Conservation (phyloP, 1,140 invertebrate genomes). For the Acyrthosiphon pisum region DNA sequence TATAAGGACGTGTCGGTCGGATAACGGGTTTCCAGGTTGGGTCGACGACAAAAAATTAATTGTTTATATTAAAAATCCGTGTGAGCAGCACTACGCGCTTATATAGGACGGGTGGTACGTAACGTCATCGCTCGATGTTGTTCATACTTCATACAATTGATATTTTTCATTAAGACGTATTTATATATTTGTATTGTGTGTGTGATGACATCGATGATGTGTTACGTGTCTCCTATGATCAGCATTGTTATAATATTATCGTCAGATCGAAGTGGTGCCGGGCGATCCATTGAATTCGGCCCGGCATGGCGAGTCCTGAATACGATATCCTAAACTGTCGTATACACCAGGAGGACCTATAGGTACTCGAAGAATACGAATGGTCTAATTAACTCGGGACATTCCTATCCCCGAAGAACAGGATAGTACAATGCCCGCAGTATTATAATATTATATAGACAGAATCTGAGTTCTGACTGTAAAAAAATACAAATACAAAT, state of each 20-base stretch:
- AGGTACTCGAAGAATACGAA: constrained; percentile 11
- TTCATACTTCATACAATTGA: not conserved
- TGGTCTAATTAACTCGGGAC: constrained; percentile 32
- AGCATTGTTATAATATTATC: not conserved
- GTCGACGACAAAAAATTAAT: not conserved
- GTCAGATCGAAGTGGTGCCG: not conserved
- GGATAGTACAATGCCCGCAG: not conserved
- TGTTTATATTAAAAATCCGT: not conserved
- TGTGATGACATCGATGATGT: not conserved
- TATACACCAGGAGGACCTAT: not conserved
- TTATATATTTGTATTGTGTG: not conserved
- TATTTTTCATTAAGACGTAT: not conserved
- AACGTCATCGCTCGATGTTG: not conserved
- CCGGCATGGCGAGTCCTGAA: not conserved
- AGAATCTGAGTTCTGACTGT: not conserved
- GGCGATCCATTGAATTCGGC: not conserved
- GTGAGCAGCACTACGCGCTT: not conserved
- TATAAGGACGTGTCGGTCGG: not conserved
- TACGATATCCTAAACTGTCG: not conserved
- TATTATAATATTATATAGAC: not conserved
- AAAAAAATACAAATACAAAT: not conserved
- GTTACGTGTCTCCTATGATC: not conserved
- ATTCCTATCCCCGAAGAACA: not conserved
- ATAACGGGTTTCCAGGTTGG: constrained; percentile 14
- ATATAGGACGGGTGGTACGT: not conserved